Conservation (phyloP, 2,113 vertebrate species). For the Anguilla japonica region DNA sequence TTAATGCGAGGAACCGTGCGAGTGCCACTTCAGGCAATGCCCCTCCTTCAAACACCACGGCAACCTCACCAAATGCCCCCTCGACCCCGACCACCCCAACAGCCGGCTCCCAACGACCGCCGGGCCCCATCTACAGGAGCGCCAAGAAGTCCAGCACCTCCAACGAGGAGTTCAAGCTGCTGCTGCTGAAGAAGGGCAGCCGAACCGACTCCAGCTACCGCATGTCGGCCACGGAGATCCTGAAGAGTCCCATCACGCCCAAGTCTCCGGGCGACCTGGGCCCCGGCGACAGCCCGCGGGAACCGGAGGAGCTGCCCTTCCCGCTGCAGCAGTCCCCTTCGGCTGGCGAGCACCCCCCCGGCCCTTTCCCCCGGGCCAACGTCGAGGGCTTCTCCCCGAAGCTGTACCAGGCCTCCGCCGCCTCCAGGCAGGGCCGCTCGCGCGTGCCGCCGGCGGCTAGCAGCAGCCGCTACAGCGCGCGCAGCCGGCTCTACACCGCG, state of each 20-base stretch:
- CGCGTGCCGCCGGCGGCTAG: conserved; percentile 89
- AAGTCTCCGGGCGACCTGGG: conserved; percentile 79
- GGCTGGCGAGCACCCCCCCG: conserved; percentile 60
- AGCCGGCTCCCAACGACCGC: conserved; percentile 80
- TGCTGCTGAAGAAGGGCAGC: conserved; percentile 94
- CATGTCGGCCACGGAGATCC: conserved; percentile 96
- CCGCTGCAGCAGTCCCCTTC: conserved; percentile 53
- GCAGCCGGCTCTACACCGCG: conserved; percentile 91
- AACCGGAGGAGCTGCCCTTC: conserved; percentile 69
- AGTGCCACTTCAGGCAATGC: conserved; percentile 52
- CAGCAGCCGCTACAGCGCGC: conserved; percentile 95
- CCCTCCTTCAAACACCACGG: background rate
- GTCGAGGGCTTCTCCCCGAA: conserved; percentile 88
- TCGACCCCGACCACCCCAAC: conserved; percentile 40
- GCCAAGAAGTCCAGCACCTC: conserved; percentile 97
- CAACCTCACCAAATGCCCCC: conserved; percentile 29
- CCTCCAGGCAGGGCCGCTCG: conserved; percentile 89
- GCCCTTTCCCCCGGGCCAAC: conserved; percentile 78
- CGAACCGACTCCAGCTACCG: conserved; percentile 94
- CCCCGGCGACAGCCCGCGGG: conserved; percentile 56
- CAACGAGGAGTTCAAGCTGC: conserved; percentile 95
- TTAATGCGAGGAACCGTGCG: conserved; percentile 79
- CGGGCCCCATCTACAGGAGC: conserved; percentile 93
- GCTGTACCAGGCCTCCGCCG: conserved; percentile 81
- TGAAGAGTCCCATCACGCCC: conserved; percentile 94